phyloP scores from a whole-genome alignment of 2,888 invertebrate species.

The Agelastica alni region DNA sequence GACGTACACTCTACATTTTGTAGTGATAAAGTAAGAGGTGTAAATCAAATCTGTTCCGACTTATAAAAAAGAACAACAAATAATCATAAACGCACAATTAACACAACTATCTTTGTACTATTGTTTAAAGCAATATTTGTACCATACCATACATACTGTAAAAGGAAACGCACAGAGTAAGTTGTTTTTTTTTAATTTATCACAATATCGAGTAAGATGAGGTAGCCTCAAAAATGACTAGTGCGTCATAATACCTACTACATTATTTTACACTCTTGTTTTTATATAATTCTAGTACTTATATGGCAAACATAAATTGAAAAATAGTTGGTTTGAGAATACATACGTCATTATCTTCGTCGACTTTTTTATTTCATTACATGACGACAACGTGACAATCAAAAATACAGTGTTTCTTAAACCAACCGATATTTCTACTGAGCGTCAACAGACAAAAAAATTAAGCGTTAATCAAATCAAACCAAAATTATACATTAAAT shows the following conservation, averaged over 20 bases:
- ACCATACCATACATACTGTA: constrained; percentile 11
- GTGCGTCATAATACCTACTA: constrained; percentile 28
- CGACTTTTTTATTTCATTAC: too few relatives aligned
- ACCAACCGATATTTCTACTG: too few relatives aligned
- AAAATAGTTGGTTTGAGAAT: background rate
- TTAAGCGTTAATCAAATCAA: too few relatives aligned
- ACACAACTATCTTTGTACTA: constrained; percentile 21
- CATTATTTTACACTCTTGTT: constrained; percentile 21
- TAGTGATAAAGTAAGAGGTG: too few relatives aligned
- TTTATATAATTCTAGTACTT: constrained; percentile 28
- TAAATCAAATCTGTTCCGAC: too few relatives aligned
- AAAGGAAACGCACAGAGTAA: constrained; percentile 17
- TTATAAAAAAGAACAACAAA: background rate
- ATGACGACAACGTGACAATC: too few relatives aligned
- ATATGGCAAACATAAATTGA: constrained; percentile 7
- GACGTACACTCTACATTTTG: too few relatives aligned
- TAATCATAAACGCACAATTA: constrained; percentile 2
- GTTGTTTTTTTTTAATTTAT: constrained; percentile 27
- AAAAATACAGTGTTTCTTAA: too few relatives aligned
- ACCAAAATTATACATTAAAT: too few relatives aligned
- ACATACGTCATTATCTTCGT: background rate
- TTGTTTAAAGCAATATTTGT: constrained; percentile 23
- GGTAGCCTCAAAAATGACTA: constrained; percentile 41
- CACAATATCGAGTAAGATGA: constrained; percentile 38
- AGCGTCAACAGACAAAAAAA: too few relatives aligned